Evolutionary conservation across 2,797 vertebrate genomes (phyloP).

Genomic region (Dermochelys coriacea): DNA sequence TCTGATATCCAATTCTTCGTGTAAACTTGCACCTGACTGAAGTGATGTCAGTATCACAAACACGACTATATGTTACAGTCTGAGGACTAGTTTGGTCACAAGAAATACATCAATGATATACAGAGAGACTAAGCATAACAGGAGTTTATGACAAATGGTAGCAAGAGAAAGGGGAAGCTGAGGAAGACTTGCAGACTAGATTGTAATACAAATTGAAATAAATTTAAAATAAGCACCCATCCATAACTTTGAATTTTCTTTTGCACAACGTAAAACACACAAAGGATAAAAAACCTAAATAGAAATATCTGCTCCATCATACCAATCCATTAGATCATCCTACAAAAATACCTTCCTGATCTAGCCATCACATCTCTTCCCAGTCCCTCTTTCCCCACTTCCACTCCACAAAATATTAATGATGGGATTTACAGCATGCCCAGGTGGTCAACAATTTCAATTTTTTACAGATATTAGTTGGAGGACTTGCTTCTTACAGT

Average conservation of each 20-base stretch:
- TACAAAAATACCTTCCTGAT: no score
- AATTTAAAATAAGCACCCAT: neutral
- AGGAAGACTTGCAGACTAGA: neutral
- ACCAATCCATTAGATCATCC: no score
- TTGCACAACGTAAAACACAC: no score
- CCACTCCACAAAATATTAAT: no score
- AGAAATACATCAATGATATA: rapidly evolving
- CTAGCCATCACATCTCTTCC: no score
- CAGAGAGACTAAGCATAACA: rapidly evolving
- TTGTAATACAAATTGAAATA: neutral
- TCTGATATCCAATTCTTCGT: neutral
- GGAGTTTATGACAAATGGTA: neutral
- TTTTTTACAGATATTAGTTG: no score
- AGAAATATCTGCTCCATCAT: no score
- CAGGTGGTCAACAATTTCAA: no score
- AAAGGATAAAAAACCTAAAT: no score
- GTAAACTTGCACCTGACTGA: rapidly evolving
- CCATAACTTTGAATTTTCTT: neutral
- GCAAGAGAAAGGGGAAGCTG: neutral
- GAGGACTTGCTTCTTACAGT: no score
- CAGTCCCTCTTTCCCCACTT: no score
- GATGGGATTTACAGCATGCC: no score
- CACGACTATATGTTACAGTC: rapidly evolving
- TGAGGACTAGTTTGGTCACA: neutral
- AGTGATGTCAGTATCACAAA: neutral